Base-by-base conservation (phyloP, 2,888 invertebrate species). In the Drosophila neonasuta region DNA sequence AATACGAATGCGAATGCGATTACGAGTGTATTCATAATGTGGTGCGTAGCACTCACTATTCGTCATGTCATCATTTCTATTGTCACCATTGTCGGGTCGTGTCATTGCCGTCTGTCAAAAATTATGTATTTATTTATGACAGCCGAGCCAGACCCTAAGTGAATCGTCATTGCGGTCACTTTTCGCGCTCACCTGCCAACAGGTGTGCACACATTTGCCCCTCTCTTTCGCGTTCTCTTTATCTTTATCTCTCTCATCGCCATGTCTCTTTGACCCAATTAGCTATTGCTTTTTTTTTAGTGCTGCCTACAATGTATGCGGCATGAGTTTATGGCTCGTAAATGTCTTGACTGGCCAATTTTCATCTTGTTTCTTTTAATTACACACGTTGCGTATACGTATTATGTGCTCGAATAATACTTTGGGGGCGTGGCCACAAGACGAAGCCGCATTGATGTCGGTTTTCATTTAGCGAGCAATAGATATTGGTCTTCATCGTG, bases 41-140 rank as follows among this genome's bases (percentile, higher is more conserved):
- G 54, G 30, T 74, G 74, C 68, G 61, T 65, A 17, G 52, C 66
- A 59, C 59, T 44, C 66, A 59, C 59, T 44, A 80, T 78, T 39
- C 60, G 81, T 57, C 78, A 72, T 71, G 88, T 87, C 84, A 87
- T 86, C 86, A 71, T 77, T 86, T 81, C 81, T 88, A 88, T 86
- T 86, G 87, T 88, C 88, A 69, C 82, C 87, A 81, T 62, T 61
- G 55, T 20, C 65, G 45, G 58, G 55, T 51, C 68, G 45, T 54
- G 65, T 68, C 76, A 67, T 67, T 41, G 46, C 62, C 52, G 84
- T 74, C 81, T 77, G 80, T 87, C 88, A 87, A 77, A 75, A 63
- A 79, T 75, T 87, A 87, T 86, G 71, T 77, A 87, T 87, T 71
- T 87, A 87, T 87, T 81, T 87, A 73, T 84, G 85, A 78, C 86